Base-by-base conservation (phyloP, 2,113 vertebrate genomes). In the Spermophilus dauricus region DNA sequence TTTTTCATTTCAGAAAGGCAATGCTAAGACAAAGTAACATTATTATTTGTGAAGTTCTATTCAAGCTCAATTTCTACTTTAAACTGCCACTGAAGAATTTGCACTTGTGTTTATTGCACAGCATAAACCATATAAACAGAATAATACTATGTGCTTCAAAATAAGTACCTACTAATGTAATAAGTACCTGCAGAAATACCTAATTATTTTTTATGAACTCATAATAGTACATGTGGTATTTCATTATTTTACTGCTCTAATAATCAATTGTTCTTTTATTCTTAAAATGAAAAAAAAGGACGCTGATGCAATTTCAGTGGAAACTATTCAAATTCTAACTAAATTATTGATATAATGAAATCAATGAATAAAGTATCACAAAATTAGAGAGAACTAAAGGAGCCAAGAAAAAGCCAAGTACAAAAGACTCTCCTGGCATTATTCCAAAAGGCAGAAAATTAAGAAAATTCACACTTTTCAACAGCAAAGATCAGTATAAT, bases 131-230 rank as follows among this genome's bases (percentile, higher is more conserved):
- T 78, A 78, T 94, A 97, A 97, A 95, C 58, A 97, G 95, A 97
- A 95, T 93, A 93, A 95, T 97, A 78, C 39, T 30, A 70, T 88
- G 87, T 95, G 13, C 61, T 97, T 98, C 73, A 96, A 94, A 95
- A 69, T 97, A 97, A 97, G 70, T 96, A 93, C 58, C n/a, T 96
- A 85, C 89, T 96, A 96, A 97, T 90, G 18, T 96, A 95, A 75
- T 97, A 97, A 97, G 86, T 95, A 96, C 91, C 92, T 96, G 53
- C 92, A 97, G 91, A 93, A 98, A 97, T 95, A 95, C 65, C 89
- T 97, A 95, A 95, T 97, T 97, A 95, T 82, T 86, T 97, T 97
- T 98, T 96, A 97, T 97, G 95, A 95, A 88, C 83, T 95, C 8
- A 69, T 76, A 95, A 87, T 93, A 69, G 65, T 81, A 92, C 51